Evolutionary conservation across 2,888 invertebrate species (phyloP).

Genomic region (Tuta absoluta): DNA sequence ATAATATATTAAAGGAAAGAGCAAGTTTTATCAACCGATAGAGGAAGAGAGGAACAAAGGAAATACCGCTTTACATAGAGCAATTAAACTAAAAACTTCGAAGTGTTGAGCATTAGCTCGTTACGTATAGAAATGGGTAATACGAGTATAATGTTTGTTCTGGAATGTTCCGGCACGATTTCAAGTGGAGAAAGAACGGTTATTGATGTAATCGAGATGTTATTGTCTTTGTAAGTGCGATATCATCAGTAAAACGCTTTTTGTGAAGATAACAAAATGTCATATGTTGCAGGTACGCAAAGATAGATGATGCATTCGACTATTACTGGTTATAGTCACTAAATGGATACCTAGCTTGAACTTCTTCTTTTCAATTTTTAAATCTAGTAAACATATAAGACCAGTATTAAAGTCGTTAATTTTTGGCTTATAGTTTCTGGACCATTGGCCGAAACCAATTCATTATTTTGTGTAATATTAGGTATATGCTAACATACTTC

Average conservation of each 20-base stretch:
- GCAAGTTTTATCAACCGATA: neutral
- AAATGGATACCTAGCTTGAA: too few relatives aligned
- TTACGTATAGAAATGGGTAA: slow-evolving; percentile 18
- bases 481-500: too few relatives aligned
- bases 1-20: neutral
- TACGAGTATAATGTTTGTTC: slow-evolving; percentile 7
- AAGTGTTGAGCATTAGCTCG: slow-evolving; percentile 3
- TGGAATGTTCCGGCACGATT: slow-evolving; percentile 26
- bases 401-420: too few relatives aligned
- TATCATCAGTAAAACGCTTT: slow-evolving; percentile 13
- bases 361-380: too few relatives aligned
- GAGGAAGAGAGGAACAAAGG: neutral
- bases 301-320: neutral
- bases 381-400: too few relatives aligned
- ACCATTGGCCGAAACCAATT: too few relatives aligned
- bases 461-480: too few relatives aligned
- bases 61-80: slow-evolving; percentile 11
- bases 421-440: too few relatives aligned
- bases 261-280: neutral
- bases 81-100: slow-evolving; percentile 7
- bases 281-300: neutral
- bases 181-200: slow-evolving; percentile 18
- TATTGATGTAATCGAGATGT: slow-evolving; percentile 17
- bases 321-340: too few relatives aligned
- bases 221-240: slow-evolving; percentile 7